Base-by-base conservation (phyloP, 2,888 invertebrate species). In the Agrilus biguttatus region DNA sequence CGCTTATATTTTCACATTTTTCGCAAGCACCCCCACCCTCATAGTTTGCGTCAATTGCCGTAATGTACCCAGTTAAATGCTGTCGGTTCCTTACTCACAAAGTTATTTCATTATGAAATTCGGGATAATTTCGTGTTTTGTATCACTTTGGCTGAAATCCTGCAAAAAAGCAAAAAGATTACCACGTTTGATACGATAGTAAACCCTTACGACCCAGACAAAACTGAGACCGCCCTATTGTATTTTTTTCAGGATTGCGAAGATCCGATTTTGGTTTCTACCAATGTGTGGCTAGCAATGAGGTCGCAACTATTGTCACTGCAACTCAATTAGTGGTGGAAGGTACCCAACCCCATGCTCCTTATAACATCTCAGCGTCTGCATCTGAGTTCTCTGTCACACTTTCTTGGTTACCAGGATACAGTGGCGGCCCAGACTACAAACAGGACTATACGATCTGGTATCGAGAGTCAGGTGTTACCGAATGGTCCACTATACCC, bases 341-440 rank as follows among this genome's bases (percentile, higher is more conserved):
- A 68, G 92, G 92, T 21, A 95, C 95, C 13, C 91, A 93, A 59
- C 95, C 95, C 13, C 95, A 96, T 69, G 93, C 96, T 36, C 96
- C 96, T 0, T 90, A 90, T 73, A 96, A 96, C 69, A 79, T 96
- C 46, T 84, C 89, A 21, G 92, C 89, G 34, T 81, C 83, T 38
- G 84, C 91, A 36, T 86, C 84, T 1, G 86, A 90, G 68, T 92
- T 91, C 66, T 80, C 88, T 47, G 92, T 93, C 46, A 87, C 87
- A 41, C 71, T 96, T 44, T 79, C 80, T 49, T 96, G 96, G 95
- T 74, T 90, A 65, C 93, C 96, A 10, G 95, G 92, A 3, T 89
- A 95, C 66, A 90, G 91, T 57, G 95, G 93, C 38, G 93, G 93
- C 19, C 88, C 89, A 12, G 89, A 90, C 70, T 91, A 89, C 70